phyloP scores from a whole-genome alignment of 2,888 invertebrate species.

The Cephus runcator region DNA sequence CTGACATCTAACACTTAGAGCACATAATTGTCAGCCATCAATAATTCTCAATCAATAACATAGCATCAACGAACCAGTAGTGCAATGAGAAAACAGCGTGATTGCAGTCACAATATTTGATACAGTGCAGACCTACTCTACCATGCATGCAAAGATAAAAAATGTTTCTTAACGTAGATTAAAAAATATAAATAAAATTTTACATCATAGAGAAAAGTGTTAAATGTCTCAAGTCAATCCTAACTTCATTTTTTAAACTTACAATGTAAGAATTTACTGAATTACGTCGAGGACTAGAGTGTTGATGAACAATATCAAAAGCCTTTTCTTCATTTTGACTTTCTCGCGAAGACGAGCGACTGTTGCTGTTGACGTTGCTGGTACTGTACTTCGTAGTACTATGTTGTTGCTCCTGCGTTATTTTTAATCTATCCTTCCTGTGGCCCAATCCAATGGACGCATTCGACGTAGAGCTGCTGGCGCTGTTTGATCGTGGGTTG shows the following conservation, averaged over 20 bases:
- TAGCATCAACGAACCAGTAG: not conserved
- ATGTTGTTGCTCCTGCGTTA: conserved; percentile 12
- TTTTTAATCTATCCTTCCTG: not conserved
- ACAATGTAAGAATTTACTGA: conserved; percentile 41
- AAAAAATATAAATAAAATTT: not conserved
- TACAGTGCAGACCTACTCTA: not conserved
- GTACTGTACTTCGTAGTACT: not conserved
- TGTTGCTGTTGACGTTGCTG: conserved; percentile 18
- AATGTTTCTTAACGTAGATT: not conserved
- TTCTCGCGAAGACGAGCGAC: conserved; percentile 29
- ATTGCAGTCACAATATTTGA: not conserved
- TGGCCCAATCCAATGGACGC: conserved; percentile 10
- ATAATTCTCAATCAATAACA: not conserved
- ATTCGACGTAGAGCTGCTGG: conserved; percentile 32
- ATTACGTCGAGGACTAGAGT: conserved; percentile 28
- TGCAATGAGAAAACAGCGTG: not conserved
- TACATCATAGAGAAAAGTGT: not conserved
- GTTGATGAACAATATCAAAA: conserved; percentile 46
- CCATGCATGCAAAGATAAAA: not conserved
- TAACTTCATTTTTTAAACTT: conserved; percentile 19
- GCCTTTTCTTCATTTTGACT: conserved; percentile 37
- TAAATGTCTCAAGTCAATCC: not conserved
- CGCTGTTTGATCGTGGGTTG: conserved; percentile 5
- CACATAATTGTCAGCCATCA: not conserved
- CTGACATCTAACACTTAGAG: not conserved